Percentiles rank a stretch among this genome's conserved stretches.
phyloP scores from a whole-genome alignment of 2,113 vertebrate species.

The Melierax canorus region DNA sequence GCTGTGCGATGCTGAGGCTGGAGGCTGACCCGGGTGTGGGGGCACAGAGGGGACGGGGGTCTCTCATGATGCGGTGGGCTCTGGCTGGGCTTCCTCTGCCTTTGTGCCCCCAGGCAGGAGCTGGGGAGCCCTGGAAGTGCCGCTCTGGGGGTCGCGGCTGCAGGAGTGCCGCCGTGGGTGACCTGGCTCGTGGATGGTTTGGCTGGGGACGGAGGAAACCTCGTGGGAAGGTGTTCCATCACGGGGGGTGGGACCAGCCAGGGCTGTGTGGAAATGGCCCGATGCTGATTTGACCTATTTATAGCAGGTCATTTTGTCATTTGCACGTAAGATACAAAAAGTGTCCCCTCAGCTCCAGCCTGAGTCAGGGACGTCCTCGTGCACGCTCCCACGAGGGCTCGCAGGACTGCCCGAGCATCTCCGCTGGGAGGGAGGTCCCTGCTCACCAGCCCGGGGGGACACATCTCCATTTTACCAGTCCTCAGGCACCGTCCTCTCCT shows the following conservation, averaged over 20 bases:
- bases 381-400: rapidly evolving
- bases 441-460: background rate
- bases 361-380: rapidly evolving
- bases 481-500: background rate
- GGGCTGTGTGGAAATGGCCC: no score
- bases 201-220: background rate
- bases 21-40: rapidly evolving
- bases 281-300: background rate
- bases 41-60: background rate
- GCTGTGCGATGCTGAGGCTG: background rate
- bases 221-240: background rate
- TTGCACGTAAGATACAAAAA: background rate
- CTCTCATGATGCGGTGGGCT: background rate
- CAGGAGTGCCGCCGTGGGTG: background rate
- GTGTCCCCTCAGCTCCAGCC: background rate
- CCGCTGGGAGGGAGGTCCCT: background rate
- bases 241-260: rapidly evolving
- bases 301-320: background rate
- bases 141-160: rapidly evolving
- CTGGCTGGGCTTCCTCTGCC: background rate
- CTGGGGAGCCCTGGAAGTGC: background rate
- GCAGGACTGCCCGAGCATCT: background rate
- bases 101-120: no score
- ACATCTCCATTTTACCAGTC: no score
- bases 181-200: rapidly evolving